Conservation (phyloP, 2,797 vertebrate species). For the Spondyliosoma cantharus region DNA sequence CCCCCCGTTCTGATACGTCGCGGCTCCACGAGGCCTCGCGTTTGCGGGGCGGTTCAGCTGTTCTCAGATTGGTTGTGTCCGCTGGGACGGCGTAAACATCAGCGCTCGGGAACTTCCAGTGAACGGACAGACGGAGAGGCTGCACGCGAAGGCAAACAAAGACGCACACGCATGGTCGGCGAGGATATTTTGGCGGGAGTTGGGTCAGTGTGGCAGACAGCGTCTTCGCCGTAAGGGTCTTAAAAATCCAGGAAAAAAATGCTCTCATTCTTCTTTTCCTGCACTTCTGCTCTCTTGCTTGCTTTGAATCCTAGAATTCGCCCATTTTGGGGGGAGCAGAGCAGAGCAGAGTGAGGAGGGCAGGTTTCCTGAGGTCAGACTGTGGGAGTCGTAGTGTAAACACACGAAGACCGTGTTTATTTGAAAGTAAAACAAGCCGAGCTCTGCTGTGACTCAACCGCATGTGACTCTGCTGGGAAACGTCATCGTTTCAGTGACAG, state of each 20-base stretch:
- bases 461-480: constrained; percentile 54
- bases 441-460: constrained; percentile 62
- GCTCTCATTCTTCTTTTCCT: constrained; percentile 19
- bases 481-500: constrained; percentile 47
- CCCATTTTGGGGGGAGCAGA: background rate
- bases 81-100: constrained; percentile 58
- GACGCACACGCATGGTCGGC: background rate
- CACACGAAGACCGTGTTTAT: constrained; percentile 55
- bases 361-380: constrained; percentile 52
- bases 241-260: constrained; percentile 31
- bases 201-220: constrained; percentile 71
- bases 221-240: constrained; percentile 29
- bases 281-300: constrained; percentile 28
- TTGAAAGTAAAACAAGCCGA: constrained; percentile 45
- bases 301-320: constrained; percentile 35
- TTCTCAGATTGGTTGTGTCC: constrained; percentile 48
- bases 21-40: constrained; percentile 40
- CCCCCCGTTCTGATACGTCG: constrained; percentile 40
- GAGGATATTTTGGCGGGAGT: constrained; percentile 40
- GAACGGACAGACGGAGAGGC: constrained; percentile 49
- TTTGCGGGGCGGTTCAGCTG: constrained; percentile 62
- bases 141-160: constrained; percentile 43
- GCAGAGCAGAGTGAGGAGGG: background rate
- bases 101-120: constrained; percentile 40
- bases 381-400: constrained; percentile 57